Evolutionary conservation across 64 coral and sea anemone genomes (phyloP).

Genomic region (Actinia equina): DNA sequence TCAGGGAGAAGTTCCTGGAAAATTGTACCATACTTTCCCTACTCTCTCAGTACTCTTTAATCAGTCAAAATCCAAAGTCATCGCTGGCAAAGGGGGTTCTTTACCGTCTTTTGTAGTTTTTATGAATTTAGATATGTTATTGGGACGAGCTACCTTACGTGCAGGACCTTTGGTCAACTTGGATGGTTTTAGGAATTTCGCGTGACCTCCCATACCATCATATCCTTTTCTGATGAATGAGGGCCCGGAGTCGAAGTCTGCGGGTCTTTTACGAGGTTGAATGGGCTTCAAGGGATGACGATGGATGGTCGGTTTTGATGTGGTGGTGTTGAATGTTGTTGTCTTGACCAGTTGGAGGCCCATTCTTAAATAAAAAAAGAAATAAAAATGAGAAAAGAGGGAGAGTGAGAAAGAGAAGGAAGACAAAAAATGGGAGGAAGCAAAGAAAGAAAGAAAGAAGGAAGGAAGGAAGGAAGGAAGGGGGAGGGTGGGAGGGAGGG

Average conservation of each 20-base stretch:
- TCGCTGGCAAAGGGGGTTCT: constrained; percentile 48
- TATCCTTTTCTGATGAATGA: constrained; percentile 34
- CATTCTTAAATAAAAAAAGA: constrained; percentile 4
- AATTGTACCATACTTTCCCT: background rate
- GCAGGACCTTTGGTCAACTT: constrained; percentile 16
- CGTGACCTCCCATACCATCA: constrained; percentile 53
- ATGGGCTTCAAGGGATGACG: background rate
- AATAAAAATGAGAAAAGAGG: background rate
- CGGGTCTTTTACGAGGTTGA: background rate
- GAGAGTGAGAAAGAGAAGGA: background rate
- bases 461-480: too few species aligned
- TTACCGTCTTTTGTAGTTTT: constrained; percentile 23
- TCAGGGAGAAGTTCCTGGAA: too few species aligned
- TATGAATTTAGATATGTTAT: constrained; percentile 56
- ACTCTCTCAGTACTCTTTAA: background rate
- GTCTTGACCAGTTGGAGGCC: constrained; percentile 15
- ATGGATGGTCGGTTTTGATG: background rate
- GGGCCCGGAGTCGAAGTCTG: background rate
- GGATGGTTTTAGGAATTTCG: constrained; percentile 39
- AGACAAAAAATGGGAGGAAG: too few species aligned
- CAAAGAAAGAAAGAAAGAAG: too few species aligned
- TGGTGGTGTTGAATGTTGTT: background rate
- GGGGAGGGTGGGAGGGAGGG: too few species aligned
- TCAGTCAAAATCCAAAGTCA: constrained; percentile 45
- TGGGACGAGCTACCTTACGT: constrained; percentile 44